Evolutionary conservation across 2,797 vertebrate species (phyloP), one percentile per base, ranked within the genome.

Genomic region (Psittacula echo): DNA sequence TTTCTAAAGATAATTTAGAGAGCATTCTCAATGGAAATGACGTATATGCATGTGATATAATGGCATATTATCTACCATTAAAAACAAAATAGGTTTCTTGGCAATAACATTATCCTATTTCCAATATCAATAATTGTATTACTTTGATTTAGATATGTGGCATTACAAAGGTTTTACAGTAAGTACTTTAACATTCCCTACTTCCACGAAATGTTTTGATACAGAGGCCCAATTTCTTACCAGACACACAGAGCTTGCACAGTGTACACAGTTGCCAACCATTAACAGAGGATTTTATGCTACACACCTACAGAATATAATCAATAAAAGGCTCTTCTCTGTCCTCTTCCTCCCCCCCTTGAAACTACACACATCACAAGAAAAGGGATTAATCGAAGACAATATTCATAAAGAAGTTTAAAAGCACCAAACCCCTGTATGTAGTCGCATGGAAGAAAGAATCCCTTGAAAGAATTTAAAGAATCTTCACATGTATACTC

Each of bases 61-160:
- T 54, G 90, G 89, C 75, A 45, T 80, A 91, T 93, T 95, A 96
- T 82, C 91, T 85, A 67, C 87, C 91, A 92, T 84, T 92, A 92
- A 88, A 95, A 95, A 96, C 87, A 97, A 97, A 88, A 96, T 76
- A 94, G 87, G 75, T 97, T 95, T 97, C 95, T 96, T 94, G 92
- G 97, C 96, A 97, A 95, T 92, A 96, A 95, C 91, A 96, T 91
- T 90, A 96, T 89, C 87, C 95, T 97, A 89, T 90, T 95, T 81
- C 72, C 93, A 97, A 96, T 91, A 91, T 42, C 79, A 97, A 93
- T 97, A 95, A 97, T 45, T 95, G 80, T 82, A 94, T 96, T 95
- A 86, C 71, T 93, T 81, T 75, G 87, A 87, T 87, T 93, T 87
- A 64, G 72, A 94, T 90, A 95, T 5, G 85, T 97, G 90, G 77